Percentiles rank a stretch among this genome's conserved stretches.
These are phyloP conservation scores for Anodontia alba DNA, from an alignment of 2,888 invertebrate species.

Conservation along the genomic window DNA sequence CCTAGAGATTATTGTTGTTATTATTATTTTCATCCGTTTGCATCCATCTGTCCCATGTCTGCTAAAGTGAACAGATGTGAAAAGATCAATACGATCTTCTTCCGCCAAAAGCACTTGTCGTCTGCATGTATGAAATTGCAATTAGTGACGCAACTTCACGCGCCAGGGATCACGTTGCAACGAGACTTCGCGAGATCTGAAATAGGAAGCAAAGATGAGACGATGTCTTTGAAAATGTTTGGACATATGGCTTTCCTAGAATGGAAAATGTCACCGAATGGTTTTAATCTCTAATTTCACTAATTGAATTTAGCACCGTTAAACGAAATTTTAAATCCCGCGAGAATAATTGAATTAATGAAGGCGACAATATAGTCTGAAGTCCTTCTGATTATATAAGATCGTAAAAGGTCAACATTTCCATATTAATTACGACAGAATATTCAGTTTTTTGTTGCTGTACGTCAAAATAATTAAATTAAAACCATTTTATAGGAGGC, in stretches of 20 bases:
- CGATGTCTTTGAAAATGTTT: constrained; percentile 44
- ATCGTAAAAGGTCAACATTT: constrained; percentile 6
- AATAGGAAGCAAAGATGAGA: neutral
- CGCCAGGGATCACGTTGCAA: constrained; percentile 53
- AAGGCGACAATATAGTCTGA: neutral
- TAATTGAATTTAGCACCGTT: constrained; percentile 64
- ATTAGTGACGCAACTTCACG: constrained; percentile 71
- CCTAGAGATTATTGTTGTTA: too few relatives aligned
- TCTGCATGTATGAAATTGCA: constrained; percentile 48
- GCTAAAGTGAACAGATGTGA: constrained; percentile 59
- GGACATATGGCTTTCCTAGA: constrained; percentile 56
- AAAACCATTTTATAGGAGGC: neutral
- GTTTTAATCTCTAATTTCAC: constrained; percentile 57
- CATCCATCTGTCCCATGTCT: constrained; percentile 4
- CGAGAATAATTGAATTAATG: constrained; percentile 39
- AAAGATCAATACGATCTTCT: constrained; percentile 47
- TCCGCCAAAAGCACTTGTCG: constrained; percentile 40
- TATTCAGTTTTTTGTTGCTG: constrained; percentile 1
- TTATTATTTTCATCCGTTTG: neutral
- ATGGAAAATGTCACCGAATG: constrained; percentile 38
- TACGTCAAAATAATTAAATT: constrained; percentile 6
- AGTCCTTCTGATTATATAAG: neutral
- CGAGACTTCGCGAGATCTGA: constrained; percentile 53
- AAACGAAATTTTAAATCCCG: constrained; percentile 57
- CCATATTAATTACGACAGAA: neutral